phyloP scores from a whole-genome alignment of 2,888 invertebrate genomes.

The Lasioglossum figueresi region DNA sequence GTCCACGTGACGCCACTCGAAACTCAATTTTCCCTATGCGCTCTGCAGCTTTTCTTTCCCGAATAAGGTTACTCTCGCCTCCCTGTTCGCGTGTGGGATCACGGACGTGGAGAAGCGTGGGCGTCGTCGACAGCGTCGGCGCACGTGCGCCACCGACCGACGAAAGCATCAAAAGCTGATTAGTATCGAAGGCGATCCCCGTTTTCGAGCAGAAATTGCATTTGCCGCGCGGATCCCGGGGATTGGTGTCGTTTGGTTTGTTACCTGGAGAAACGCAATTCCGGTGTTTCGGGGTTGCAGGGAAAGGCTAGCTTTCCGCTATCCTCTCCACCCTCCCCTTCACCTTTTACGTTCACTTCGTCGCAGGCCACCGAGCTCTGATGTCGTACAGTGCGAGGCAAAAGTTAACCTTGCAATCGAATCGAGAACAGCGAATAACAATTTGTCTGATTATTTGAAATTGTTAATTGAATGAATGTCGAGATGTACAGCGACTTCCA shows the following conservation, averaged over 20 bases:
- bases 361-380: neutral
- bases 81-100: conserved; percentile 32
- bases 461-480: too few relatives aligned
- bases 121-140: neutral
- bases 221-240: conserved; percentile 2
- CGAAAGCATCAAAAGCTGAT: conserved; percentile 18
- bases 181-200: conserved; percentile 1
- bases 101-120: neutral
- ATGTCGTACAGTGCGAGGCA: neutral
- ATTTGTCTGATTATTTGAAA: neutral
- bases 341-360: neutral
- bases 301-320: neutral
- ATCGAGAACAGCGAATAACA: neutral
- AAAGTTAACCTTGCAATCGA: neutral
- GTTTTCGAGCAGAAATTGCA: conserved; percentile 20
- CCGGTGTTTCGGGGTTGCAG: neutral
- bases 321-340: neutral
- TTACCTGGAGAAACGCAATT: conserved; percentile 16
- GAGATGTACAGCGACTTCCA: too few relatives aligned
- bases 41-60: conserved; percentile 60
- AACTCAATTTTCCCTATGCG: conserved; percentile 74
- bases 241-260: conserved; percentile 27
- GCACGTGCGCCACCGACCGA: neutral
- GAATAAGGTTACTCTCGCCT: conserved; percentile 69
- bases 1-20: conserved; percentile 57